Evolutionary conservation across 2,797 vertebrate genomes (phyloP).

Genomic region (Cottoperca gobio): DNA sequence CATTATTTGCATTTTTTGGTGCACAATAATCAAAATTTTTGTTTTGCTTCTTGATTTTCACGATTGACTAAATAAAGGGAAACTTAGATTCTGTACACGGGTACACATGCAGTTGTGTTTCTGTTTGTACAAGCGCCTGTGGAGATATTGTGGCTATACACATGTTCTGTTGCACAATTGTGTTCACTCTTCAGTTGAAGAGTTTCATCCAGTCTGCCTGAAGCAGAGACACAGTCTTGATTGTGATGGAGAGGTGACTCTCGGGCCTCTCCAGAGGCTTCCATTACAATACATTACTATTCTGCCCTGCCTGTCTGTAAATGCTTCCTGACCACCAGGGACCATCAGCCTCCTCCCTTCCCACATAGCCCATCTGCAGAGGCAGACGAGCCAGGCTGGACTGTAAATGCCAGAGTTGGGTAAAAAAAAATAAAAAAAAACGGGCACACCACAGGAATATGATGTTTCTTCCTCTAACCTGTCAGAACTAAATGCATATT

Average conservation of each 20-base stretch:
- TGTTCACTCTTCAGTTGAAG: conserved; percentile 16
- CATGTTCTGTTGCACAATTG: not conserved
- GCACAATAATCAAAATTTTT: not conserved
- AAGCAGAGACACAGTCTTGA: conserved; percentile 52
- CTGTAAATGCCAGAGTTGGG: conserved; percentile 82
- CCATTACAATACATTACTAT: conserved; percentile 84
- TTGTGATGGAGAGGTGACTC: conserved; percentile 69
- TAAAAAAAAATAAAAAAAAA: too few species aligned
- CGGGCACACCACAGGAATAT: conserved; percentile 58
- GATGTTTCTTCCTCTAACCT: conserved; percentile 46
- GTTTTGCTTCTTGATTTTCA: not conserved
- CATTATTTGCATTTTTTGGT: not conserved
- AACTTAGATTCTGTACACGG: not conserved
- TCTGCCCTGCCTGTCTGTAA: conserved; percentile 76
- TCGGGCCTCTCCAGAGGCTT: conserved; percentile 45
- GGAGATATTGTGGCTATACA: not conserved
- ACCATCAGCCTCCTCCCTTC: conserved; percentile 70
- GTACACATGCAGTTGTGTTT: not conserved
- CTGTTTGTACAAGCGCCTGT: not conserved
- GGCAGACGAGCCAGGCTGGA: conserved; percentile 61
- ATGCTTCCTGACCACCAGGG: conserved; percentile 81
- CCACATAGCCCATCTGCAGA: conserved; percentile 73
- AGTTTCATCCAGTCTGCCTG: conserved; percentile 38
- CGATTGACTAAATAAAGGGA: not conserved
- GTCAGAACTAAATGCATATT: conserved; percentile 38